Conservation (phyloP, 2,888 invertebrate species). For the Drosophila buzzatii region DNA sequence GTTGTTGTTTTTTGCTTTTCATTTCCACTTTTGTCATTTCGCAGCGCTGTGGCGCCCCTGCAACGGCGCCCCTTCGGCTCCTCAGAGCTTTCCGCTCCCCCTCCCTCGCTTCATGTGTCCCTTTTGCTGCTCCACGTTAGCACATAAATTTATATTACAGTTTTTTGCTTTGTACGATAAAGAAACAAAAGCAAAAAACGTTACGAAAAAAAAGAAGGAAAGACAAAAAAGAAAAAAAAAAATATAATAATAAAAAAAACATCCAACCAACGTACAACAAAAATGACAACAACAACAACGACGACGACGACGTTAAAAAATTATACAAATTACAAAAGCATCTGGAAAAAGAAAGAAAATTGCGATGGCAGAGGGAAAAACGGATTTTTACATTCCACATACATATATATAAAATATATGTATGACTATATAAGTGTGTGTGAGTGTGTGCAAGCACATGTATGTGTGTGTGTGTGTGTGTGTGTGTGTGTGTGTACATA, state of each 20-base stretch:
- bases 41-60: slow-evolving; percentile 18
- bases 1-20: slow-evolving; percentile 25
- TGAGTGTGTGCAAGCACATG: not conserved
- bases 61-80: slow-evolving; percentile 31
- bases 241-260: slow-evolving; percentile 22
- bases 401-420: not conserved
- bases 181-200: slow-evolving; percentile 65
- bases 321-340: slow-evolving; percentile 77
- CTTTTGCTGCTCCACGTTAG: slow-evolving; percentile 44
- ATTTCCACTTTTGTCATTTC: slow-evolving; percentile 55
- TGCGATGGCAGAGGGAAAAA: slow-evolving; percentile 62
- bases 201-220: slow-evolving; percentile 38
- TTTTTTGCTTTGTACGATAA: slow-evolving; percentile 64
- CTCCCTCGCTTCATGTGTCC: slow-evolving; percentile 15
- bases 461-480: slow-evolving; percentile 4
- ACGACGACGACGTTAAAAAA: slow-evolving; percentile 70
- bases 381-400: slow-evolving; percentile 55
- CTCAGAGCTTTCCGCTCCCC: not conserved
- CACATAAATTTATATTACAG: slow-evolving; percentile 78
- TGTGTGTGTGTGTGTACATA: slow-evolving; percentile 14
- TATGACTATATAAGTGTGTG: not conserved
- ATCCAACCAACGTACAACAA: slow-evolving; percentile 40
- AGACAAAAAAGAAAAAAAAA: slow-evolving; percentile 24
- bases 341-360: slow-evolving; percentile 66
- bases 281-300: slow-evolving; percentile 28